Conservation (phyloP, 2,888 invertebrate species). For the Anodontia alba region DNA sequence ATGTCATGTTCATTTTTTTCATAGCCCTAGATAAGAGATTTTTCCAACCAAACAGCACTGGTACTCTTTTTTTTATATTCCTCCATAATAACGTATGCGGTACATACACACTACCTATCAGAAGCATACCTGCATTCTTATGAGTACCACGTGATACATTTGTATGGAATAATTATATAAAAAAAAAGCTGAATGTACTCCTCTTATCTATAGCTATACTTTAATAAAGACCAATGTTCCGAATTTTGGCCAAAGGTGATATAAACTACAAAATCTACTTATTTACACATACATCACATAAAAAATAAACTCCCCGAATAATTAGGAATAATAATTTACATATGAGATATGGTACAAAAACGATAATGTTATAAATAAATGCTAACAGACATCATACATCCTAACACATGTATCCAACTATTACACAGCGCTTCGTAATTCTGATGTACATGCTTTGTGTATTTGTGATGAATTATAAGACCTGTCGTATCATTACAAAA, state of each 20-base stretch:
- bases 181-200: too few species aligned
- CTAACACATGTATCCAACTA: neutral
- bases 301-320: slow-evolving; percentile 64
- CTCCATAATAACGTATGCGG: too few species aligned
- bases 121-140: too few species aligned
- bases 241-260: neutral
- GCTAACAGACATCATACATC: slow-evolving; percentile 6
- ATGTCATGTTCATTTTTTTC: too few species aligned
- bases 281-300: slow-evolving; percentile 39
- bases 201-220: too few species aligned
- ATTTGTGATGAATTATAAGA: neutral
- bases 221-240: neutral
- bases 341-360: slow-evolving; percentile 17
- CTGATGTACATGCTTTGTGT: neutral
- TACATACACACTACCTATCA: too few species aligned
- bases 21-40: too few species aligned
- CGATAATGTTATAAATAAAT: slow-evolving; percentile 11
- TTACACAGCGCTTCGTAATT: neutral
- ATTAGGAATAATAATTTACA: slow-evolving; percentile 64
- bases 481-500: slow-evolving; percentile 18
- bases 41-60: too few species aligned
- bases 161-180: too few species aligned
- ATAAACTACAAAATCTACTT: neutral
- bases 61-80: too few species aligned
- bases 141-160: too few species aligned